These are phyloP conservation scores for Frankliniella intonsa DNA, from an alignment of 2,888 invertebrate species.

Conservation along the genomic window DNA sequence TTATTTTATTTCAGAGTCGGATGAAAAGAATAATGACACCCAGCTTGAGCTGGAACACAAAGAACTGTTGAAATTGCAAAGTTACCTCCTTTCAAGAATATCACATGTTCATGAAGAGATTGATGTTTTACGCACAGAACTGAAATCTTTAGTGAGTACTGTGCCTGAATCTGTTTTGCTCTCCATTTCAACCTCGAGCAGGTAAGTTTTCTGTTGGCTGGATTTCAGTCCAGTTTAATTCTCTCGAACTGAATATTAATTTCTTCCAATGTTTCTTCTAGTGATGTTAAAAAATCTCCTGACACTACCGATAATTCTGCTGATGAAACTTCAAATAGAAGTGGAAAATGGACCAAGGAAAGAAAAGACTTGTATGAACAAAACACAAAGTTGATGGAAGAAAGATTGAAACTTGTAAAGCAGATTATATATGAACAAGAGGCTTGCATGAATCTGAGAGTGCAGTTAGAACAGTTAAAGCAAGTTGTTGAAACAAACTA, in stretches of 20 bases:
- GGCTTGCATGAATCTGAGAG: neutral
- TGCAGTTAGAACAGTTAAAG: neutral
- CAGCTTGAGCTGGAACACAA: neutral
- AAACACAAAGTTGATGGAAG: neutral
- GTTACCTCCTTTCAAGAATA: neutral
- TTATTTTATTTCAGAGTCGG: neutral
- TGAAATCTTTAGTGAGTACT: neutral
- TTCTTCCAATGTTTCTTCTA: neutral
- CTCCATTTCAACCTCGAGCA: neutral
- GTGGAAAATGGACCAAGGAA: neutral
- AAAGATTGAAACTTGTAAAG: neutral
- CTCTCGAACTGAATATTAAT: neutral
- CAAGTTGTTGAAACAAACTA: neutral
- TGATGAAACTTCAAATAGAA: neutral
- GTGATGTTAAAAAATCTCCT: neutral
- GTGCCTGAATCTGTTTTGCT: neutral
- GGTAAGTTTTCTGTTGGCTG: neutral
- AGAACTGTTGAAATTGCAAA: neutral
- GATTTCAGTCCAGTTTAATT: neutral
- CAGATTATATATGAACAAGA: neutral
- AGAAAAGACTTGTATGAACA: neutral
- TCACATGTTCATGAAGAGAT: neutral
- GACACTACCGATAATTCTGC: neutral
- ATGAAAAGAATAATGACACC: neutral
- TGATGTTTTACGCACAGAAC: neutral